These are phyloP conservation scores for Muscicapa comitata DNA, from an alignment of 2,797 vertebrate genomes.

Conservation along the genomic window DNA sequence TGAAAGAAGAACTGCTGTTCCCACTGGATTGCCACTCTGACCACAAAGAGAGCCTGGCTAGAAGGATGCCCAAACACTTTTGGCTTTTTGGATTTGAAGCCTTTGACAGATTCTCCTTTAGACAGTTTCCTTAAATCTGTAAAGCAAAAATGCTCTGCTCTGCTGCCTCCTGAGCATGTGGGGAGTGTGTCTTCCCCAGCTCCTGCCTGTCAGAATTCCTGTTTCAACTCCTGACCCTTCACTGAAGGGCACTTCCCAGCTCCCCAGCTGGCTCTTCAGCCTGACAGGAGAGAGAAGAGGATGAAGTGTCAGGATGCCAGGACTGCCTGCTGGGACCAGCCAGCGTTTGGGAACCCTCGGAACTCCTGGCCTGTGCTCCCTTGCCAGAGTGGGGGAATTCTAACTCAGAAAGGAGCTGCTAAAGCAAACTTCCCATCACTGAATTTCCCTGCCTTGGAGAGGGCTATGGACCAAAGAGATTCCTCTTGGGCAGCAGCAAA, in stretches of 20 bases:
- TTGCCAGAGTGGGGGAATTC: background rate
- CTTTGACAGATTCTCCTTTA: background rate
- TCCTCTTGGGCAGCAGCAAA: background rate
- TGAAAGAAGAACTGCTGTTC: background rate
- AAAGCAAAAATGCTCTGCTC: background rate
- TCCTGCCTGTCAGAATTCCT: background rate
- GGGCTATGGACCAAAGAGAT: background rate
- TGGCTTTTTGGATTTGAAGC: background rate
- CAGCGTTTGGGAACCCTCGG: accelerated
- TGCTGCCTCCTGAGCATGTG: background rate
- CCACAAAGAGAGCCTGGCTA: background rate
- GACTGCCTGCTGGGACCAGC: background rate
- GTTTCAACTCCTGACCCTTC: background rate
- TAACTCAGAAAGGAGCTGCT: background rate
- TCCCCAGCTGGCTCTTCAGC: background rate
- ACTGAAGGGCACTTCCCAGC: background rate
- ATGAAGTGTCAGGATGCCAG: background rate
- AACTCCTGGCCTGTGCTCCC: background rate
- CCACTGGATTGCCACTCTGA: background rate
- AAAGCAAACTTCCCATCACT: background rate
- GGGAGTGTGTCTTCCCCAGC: background rate
- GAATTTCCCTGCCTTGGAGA: background rate
- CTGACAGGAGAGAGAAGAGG: background rate
- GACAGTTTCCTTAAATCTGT: background rate
- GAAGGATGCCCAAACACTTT: background rate